Evolutionary conservation across 2,113 vertebrate genomes (phyloP), one percentile per base, ranked within the genome.

Genomic region (Campylorhamphus procurvoides): DNA sequence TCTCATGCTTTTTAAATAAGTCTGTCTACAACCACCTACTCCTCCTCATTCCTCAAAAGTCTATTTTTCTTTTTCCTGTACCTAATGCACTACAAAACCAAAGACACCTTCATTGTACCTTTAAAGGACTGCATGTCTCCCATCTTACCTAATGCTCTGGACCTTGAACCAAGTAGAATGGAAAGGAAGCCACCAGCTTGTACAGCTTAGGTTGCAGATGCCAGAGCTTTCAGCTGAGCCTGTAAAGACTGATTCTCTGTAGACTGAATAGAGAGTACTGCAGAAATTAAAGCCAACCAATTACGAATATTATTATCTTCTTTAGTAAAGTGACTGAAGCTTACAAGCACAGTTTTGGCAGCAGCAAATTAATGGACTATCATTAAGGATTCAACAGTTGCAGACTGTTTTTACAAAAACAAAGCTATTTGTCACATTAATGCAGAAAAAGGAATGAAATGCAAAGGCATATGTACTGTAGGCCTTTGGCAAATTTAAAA

Each of bases 271-370:
- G 13, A 95, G 69, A 84, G 40, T 78, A 78, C 60, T 56, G 24
- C 37, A 92, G 56, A 91, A 92, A 91, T 68, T 78, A 86, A 68
- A 84, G 87, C 86, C 73, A 94, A 74, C 42, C 59, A 86, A 68
- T 91, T 89, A 84, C 9, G 1, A 95, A 75, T 64, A 16, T 75
- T 72, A 78, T 90, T 71, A 81, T 91, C 84, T 94, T 76, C 62
- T 75, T 87, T 49, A 84, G 33, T 44, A 53, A 84, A 90, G 23
- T 72, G 85, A 94, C 56, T 84, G 69, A 89, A 87, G 80, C 73
- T 87, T 94, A 68, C 69, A 94, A 89, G 60, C 46, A 60, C 12
- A 46, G 44, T 64, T 96, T 92, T 94, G 80, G 84, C 81, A 94
- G 87, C 56, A 87, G 37, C 18, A 96, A 92, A 81, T 91, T 84